Evolutionary conservation across 1,140 invertebrate genomes (phyloP), one percentile per base, ranked within the genome.

Genomic region (Elysia chlorotica): DNA sequence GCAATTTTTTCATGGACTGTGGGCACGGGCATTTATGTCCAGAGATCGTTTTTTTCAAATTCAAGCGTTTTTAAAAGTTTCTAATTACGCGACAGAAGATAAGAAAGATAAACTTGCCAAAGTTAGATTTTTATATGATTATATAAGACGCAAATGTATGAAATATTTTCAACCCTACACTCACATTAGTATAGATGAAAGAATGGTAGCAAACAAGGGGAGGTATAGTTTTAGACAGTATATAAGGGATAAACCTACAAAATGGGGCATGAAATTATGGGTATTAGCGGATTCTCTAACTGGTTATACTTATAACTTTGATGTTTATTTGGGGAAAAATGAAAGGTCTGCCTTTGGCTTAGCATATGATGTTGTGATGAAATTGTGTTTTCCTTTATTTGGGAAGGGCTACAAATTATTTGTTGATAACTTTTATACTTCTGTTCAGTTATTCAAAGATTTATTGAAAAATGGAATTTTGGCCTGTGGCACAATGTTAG

Each of bases 181-280:
- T 48, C 56, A 76, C 28, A 35, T 79, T 30, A 31, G 66, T 48
- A 61, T 82, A 54, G 82, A 84, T 77, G 80, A 85, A 77, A 73
- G 65, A 41, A 81, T 85, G 80, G 62, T 84, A 2, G 31, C 23
- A 41, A 83, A 83, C 75, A 84, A 85, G 74, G 82, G 83, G 21
- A 38, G 78, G 38, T 74, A 74, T n/a, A 77, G 80, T 14, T 77
- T 88, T 74, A 88, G 86, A 82, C 86, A 89, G 78, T 89, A 88
- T 76, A 85, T 85, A 36, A 85, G 85, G 69, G 83, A 82, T 76
- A 89, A 89, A 79, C 87, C 87, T 57, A 88, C 88, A 74, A 89
- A 89, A 82, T 80, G 87, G 76, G 87, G 85, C 6, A 87, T 86
- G 72, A 88, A 86, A 78, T 68, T 87, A 65, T 89, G 87, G 86